Evolutionary conservation across 2,797 vertebrate genomes (phyloP).

Genomic region (Bradypus variegatus): DNA sequence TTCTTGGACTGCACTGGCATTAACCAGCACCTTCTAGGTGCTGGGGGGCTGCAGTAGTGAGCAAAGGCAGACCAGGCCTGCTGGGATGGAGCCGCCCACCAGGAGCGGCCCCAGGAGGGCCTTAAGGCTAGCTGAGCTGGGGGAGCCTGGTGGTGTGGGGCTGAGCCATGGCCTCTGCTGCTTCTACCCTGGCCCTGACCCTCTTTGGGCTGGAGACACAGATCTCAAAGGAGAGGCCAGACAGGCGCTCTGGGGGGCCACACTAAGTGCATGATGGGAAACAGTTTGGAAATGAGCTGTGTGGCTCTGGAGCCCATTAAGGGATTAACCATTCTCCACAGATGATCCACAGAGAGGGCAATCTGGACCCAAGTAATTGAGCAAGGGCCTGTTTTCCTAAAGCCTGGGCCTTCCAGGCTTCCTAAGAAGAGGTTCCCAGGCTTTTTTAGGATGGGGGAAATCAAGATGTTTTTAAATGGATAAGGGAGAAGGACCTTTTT

Average conservation of each 20-base stretch:
- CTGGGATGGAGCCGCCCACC: no score
- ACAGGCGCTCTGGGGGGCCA: not conserved
- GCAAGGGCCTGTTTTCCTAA: not conserved
- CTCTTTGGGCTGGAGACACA: not conserved
- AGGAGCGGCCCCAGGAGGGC: no score
- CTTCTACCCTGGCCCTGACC: not conserved
- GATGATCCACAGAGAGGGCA: not conserved
- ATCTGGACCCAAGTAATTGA: not conserved
- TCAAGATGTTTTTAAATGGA: not conserved
- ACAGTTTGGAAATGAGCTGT: not conserved
- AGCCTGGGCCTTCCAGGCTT: not conserved
- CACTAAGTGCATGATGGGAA: not conserved
- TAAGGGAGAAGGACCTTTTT: not conserved
- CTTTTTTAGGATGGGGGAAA: not conserved
- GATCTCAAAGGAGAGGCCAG: not conserved
- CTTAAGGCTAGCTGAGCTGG: accelerated
- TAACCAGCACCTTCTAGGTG: not conserved
- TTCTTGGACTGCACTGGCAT: not conserved
- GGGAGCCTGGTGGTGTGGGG: not conserved
- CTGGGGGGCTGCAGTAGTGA: accelerated
- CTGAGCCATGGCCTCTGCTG: not conserved
- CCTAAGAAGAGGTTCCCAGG: not conserved
- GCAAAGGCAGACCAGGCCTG: not conserved
- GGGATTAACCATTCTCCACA: not conserved
- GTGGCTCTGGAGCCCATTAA: slow-evolving; percentile 6